phyloP scores from a whole-genome alignment of 2,113 vertebrate genomes.

The Leptodactylus fuscus region DNA sequence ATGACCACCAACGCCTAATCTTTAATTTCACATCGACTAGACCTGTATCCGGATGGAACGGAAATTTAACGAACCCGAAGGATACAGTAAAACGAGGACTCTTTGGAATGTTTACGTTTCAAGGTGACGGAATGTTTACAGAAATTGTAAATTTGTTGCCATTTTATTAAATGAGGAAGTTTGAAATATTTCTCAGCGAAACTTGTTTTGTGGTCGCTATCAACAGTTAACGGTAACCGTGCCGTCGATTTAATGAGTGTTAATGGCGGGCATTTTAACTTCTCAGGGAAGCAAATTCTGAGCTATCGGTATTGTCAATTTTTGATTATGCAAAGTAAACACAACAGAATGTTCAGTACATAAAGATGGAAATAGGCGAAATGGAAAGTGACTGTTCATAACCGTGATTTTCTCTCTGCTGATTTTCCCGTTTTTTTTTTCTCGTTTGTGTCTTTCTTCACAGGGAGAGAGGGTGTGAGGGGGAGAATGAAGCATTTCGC shows the following conservation, averaged over 20 bases:
- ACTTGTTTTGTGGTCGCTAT: background rate
- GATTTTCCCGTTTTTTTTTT: constrained; percentile 9
- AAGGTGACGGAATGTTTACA: background rate
- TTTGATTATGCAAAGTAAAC: constrained; percentile 11
- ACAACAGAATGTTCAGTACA: background rate
- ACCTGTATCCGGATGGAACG: background rate
- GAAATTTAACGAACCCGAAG: constrained; percentile 36
- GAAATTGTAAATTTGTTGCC: constrained; percentile 19
- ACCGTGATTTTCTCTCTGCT: background rate
- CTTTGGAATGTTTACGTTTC: background rate
- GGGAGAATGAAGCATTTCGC: constrained; percentile 81
- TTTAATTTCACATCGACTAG: constrained; percentile 13
- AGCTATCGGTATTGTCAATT: constrained; percentile 30
- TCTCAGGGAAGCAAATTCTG: constrained; percentile 15
- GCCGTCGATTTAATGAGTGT: constrained; percentile 18
- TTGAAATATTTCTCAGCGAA: background rate
- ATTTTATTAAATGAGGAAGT: background rate
- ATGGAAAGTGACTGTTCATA: background rate
- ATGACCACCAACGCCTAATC: background rate
- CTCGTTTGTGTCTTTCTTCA: constrained; percentile 29
- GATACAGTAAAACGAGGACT: too few relatives aligned
- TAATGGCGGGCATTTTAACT: constrained; percentile 42
- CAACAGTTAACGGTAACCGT: constrained; percentile 15
- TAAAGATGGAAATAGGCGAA: constrained; percentile 8
- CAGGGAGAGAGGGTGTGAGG: constrained; percentile 62